phyloP scores from a whole-genome alignment of 1,140 invertebrate species.

The Melipona quadrifasciata region DNA sequence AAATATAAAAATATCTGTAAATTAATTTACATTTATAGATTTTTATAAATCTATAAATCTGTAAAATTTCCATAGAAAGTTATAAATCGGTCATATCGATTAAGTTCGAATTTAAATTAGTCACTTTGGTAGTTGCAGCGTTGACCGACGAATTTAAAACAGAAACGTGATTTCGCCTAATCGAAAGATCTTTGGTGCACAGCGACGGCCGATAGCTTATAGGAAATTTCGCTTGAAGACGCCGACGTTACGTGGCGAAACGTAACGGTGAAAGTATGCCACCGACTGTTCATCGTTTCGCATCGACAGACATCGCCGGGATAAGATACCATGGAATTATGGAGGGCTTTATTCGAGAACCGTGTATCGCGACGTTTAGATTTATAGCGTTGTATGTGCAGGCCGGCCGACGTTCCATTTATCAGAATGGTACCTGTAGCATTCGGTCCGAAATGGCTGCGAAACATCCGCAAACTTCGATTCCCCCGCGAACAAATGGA shows the following conservation, averaged over 20 bases:
- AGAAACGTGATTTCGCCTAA: too few species aligned
- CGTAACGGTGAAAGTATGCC: constrained; percentile 23
- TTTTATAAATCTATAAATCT: too few species aligned
- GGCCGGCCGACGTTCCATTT: constrained; percentile 62
- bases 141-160: too few species aligned
- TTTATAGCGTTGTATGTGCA: constrained; percentile 53
- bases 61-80: too few species aligned
- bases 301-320: constrained; percentile 51
- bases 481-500: constrained; percentile 64
- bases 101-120: too few species aligned
- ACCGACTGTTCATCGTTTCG: constrained; percentile 33
- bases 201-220: too few species aligned
- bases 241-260: neutral
- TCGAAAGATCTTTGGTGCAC: too few species aligned
- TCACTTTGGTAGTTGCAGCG: too few species aligned
- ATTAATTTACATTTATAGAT: too few species aligned
- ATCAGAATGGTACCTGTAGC: constrained; percentile 65
- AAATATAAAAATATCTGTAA: too few species aligned
- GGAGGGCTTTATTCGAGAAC: constrained; percentile 57
- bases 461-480: constrained; percentile 68
- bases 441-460: constrained; percentile 50
- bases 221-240: too few species aligned
- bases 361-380: constrained; percentile 55
- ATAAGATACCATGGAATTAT: constrained; percentile 59
- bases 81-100: too few species aligned